These are phyloP conservation scores for Tachycineta bicolor DNA, from an alignment of 2,113 vertebrate species.

Conservation along the genomic window DNA sequence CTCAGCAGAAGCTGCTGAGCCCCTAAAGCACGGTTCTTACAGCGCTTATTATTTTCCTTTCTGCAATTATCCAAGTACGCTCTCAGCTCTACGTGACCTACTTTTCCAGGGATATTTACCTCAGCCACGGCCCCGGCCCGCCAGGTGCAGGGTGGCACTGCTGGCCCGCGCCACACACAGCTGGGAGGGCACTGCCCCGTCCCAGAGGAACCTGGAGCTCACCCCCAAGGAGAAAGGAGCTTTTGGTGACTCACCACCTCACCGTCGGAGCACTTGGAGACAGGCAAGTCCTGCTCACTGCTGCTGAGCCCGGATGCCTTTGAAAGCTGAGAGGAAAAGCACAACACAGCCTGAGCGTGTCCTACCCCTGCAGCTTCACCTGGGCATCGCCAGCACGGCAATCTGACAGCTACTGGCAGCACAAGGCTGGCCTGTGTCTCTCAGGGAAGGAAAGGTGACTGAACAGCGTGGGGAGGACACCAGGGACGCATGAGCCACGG, in stretches of 20 bases:
- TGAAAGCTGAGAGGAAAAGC: background rate
- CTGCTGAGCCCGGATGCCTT: conserved; percentile 67
- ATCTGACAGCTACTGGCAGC: background rate
- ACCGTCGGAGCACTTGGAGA: background rate
- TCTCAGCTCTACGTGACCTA: background rate
- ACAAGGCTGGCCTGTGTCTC: background rate
- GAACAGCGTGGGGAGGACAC: background rate
- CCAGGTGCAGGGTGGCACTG: background rate
- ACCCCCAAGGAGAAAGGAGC: background rate
- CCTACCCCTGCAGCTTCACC: background rate
- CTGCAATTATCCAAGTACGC: background rate
- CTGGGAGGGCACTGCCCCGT: background rate
- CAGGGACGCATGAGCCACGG: background rate
- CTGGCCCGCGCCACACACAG: background rate
- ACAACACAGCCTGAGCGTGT: rapidly evolving
- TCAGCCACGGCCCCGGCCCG: background rate
- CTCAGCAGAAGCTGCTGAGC: background rate
- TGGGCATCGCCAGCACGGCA: background rate
- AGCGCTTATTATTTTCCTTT: background rate
- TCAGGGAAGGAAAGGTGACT: background rate
- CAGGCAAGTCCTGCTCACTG: conserved; percentile 17
- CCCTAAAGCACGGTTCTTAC: background rate
- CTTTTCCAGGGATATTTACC: background rate
- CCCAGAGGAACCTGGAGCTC: rapidly evolving
- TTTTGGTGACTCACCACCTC: conserved; percentile 64